Conservation (phyloP, 2,888 invertebrate genomes). For the Esperia sulphurella region DNA sequence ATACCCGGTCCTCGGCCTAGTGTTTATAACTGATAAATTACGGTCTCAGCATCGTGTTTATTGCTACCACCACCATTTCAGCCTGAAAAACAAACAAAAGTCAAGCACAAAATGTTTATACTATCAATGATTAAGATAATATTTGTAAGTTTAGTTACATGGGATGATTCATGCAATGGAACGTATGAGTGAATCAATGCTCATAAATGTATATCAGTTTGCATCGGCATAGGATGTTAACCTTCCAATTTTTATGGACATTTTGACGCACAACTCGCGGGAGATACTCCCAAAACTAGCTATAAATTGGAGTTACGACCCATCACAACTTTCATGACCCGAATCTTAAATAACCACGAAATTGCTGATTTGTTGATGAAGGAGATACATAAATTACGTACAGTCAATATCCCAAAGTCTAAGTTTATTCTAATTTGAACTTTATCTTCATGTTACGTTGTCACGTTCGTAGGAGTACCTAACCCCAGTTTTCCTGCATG, state of each 20-base stretch:
- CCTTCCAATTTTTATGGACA: slow-evolving; percentile 50
- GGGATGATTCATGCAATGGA: slow-evolving; percentile 1
- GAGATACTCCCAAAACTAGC: slow-evolving; percentile 26
- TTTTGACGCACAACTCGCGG: slow-evolving; percentile 38
- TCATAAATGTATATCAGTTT: slow-evolving; percentile 39
- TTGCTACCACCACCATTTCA: too few species aligned
- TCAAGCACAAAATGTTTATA: too few species aligned
- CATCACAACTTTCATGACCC: slow-evolving; percentile 21
- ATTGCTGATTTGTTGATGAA: slow-evolving; percentile 10
- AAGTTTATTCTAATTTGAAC: too few species aligned
- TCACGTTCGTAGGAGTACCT: too few species aligned
- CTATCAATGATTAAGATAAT: not conserved
- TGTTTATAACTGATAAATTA: too few species aligned
- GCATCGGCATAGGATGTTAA: slow-evolving; percentile 42
- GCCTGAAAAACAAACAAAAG: too few species aligned
- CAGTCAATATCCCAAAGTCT: too few species aligned
- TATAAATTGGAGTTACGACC: slow-evolving; percentile 40
- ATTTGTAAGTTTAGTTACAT: not conserved
- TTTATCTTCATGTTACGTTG: too few species aligned
- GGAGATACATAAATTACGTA: slow-evolving; percentile 10
- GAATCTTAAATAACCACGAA: slow-evolving; percentile 30
- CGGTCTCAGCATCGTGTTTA: too few species aligned
- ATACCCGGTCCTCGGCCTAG: too few species aligned
- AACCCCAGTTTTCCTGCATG: too few species aligned
- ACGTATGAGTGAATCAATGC: slow-evolving; percentile 35